phyloP scores from a whole-genome alignment of 2,113 vertebrate species.

The Cyprinodon tularosa region DNA sequence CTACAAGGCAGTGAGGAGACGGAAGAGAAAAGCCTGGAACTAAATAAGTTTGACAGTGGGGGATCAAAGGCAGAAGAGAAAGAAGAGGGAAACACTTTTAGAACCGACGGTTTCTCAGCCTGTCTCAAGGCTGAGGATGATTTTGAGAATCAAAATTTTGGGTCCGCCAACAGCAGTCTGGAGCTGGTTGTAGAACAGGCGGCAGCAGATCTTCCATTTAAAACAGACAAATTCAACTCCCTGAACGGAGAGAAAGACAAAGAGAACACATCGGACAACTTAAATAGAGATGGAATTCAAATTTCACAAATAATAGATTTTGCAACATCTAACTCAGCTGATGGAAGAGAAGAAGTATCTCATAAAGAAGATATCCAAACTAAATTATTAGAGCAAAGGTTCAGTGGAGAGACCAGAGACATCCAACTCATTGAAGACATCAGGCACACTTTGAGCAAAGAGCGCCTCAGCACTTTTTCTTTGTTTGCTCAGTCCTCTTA shows the following conservation, averaged over 20 bases:
- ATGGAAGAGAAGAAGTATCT: constrained; percentile 40
- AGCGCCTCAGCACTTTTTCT: constrained; percentile 57
- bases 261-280: constrained; percentile 2
- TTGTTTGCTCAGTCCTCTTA: constrained; percentile 59
- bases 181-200: constrained; percentile 4
- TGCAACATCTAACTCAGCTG: constrained; percentile 28
- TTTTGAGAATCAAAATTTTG: constrained; percentile 22
- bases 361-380: constrained; percentile 2
- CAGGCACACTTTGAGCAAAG: constrained; percentile 57
- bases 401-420: constrained; percentile 13
- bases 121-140: constrained; percentile 15
- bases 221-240: constrained; percentile 20
- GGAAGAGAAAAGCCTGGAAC: constrained; percentile 2
- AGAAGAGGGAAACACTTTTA: constrained; percentile 24
- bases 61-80: constrained; percentile 11
- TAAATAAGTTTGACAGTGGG: neutral
- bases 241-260: neutral
- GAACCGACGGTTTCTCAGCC: constrained; percentile 39
- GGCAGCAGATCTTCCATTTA: neutral
- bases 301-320: constrained; percentile 49
- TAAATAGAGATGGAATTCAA: constrained; percentile 30
- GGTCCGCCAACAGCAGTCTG: neutral
- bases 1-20: constrained; percentile 12
- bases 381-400: constrained; percentile 16
- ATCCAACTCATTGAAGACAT: constrained; percentile 50